Evolutionary conservation across 2,797 vertebrate species (phyloP).

Genomic region (Fistularia tabacaria): DNA sequence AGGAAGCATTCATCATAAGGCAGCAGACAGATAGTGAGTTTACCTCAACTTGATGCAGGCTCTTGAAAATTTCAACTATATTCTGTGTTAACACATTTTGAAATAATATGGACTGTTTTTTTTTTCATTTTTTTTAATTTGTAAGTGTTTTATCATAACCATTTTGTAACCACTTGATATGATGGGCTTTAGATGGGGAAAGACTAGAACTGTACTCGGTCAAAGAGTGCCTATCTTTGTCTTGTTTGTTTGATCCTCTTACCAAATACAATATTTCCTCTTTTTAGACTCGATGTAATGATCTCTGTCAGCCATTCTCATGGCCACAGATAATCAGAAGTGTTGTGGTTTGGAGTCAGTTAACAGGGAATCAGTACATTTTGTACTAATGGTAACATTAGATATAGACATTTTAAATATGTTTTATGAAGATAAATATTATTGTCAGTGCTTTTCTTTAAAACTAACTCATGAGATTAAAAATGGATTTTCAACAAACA

Average conservation of each 20-base stretch:
- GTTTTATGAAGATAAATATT: slow-evolving; percentile 33
- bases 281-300: slow-evolving; percentile 35
- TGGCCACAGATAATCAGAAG: slow-evolving; percentile 61
- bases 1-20: slow-evolving; percentile 3
- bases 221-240: slow-evolving; percentile 55
- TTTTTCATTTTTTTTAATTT: slow-evolving; percentile 27
- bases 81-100: slow-evolving; percentile 30
- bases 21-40: slow-evolving; percentile 21
- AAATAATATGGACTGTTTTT: slow-evolving; percentile 31
- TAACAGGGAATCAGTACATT: slow-evolving; percentile 53
- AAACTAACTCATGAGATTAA: slow-evolving; percentile 55
- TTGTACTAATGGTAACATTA: slow-evolving; percentile 58
- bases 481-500: slow-evolving; percentile 31
- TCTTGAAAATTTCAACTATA: slow-evolving; percentile 19
- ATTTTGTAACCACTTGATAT: slow-evolving; percentile 56
- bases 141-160: slow-evolving; percentile 39
- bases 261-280: slow-evolving; percentile 54
- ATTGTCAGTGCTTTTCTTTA: slow-evolving; percentile 34
- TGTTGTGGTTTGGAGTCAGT: slow-evolving; percentile 40
- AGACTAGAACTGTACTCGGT: slow-evolving; percentile 28
- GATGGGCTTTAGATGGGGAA: slow-evolving; percentile 39
- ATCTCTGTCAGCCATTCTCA: slow-evolving; percentile 46
- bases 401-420: slow-evolving; percentile 46
- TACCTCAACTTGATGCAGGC: slow-evolving; percentile 46
- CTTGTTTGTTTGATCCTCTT: slow-evolving; percentile 43